Base-by-base conservation (phyloP, 2,888 invertebrate species). In the Siphlonurus alternatus region DNA sequence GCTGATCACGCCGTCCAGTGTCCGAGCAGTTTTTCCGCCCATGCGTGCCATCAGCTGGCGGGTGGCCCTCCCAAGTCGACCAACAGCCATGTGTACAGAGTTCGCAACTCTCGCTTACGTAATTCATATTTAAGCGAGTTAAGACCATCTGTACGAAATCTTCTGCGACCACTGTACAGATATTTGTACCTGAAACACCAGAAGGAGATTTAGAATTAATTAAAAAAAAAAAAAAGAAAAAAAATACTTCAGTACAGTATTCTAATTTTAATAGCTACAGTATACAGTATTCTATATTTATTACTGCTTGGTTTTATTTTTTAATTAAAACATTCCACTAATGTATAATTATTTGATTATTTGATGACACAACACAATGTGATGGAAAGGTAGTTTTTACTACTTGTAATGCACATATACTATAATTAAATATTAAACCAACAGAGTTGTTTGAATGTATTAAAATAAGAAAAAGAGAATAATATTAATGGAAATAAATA, bases 131-230 rank as follows among this genome's bases (percentile, higher is more conserved):
- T 83, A 61, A 94, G 82, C 70, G 86, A 92, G 71, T 87, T 91
- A 62, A 95, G 79, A 5, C 96, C 96, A 73, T 96, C 95, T 68
- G 85, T 86, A 68, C 85, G 83, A 76, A 87, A 92, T 70, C 88
- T 83, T 73, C 88, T 88, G 69, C 86, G 87, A 19, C 93, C 93
- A 69, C 87, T 87, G 67, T 88, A 88, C 63, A 96, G 79, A 69
- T 89, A 83, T 74, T 93, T 89, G 72, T 88, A 91, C 72, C 94
- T 93, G 78, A 5, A 79, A 79, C 67, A 66, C 10, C 10, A 56
- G 18, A 51, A 62, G 7, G 2, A 15, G 24, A 62, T 7, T 59
- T 19, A 1, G 1, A 59, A 15, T 59, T 20, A 15, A 15, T 56
- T 5, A 56, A 56, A 10, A 64, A 64, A 66, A 64, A 25, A 63